Conservation (phyloP, 2,113 vertebrate genomes). For the Nipponia nippon region DNA sequence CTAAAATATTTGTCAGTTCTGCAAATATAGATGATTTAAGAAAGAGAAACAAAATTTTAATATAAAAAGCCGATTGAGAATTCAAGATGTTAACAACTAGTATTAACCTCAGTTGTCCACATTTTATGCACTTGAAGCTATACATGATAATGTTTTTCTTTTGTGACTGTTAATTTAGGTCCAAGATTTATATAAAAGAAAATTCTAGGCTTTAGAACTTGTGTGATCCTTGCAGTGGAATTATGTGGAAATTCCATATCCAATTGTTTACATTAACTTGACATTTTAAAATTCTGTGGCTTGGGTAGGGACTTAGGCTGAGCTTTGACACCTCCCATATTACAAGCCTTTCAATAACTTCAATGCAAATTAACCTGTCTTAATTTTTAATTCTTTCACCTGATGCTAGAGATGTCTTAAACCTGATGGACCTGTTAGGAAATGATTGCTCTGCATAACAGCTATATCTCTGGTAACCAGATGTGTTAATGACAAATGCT, state of each 20-base stretch:
- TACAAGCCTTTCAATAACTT: slow-evolving; percentile 64
- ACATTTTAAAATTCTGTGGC: neutral
- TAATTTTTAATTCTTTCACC: slow-evolving; percentile 2
- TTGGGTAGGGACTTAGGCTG: neutral
- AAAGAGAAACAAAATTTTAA: neutral
- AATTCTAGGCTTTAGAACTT: neutral
- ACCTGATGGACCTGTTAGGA: slow-evolving; percentile 66
- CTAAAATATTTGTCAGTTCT: neutral
- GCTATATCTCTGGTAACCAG: slow-evolving; percentile 54
- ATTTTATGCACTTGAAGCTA: neutral
- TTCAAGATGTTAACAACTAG: neutral
- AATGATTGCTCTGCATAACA: slow-evolving; percentile 42
- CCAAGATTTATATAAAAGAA: neutral
- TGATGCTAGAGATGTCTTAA: slow-evolving; percentile 54
- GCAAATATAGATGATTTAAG: neutral
- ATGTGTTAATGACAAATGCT: slow-evolving; percentile 50
- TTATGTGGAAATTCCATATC: neutral
- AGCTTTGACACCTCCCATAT: neutral
- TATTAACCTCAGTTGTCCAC: neutral
- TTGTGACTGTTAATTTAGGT: neutral
- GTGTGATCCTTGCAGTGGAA: neutral
- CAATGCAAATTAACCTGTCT: slow-evolving; percentile 68
- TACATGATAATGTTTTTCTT: neutral
- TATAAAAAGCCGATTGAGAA: neutral
- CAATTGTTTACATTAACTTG: neutral